Evolutionary conservation across 2,797 vertebrate genomes (phyloP).

Genomic region (Phoeniculus purpureus): DNA sequence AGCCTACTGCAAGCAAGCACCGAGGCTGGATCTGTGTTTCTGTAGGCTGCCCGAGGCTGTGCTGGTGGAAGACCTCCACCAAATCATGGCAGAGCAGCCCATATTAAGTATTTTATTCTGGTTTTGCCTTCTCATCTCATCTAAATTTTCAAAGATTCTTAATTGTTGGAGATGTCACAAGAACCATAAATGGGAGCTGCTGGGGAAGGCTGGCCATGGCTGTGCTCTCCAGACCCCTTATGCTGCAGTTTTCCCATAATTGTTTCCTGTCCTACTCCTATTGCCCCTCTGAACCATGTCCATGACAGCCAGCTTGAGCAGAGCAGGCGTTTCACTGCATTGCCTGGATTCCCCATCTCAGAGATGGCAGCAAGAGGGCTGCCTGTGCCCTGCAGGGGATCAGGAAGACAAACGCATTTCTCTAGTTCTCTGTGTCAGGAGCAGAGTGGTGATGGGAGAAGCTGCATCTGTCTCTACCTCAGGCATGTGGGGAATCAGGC

Average conservation of each 20-base stretch:
- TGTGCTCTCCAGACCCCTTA: neutral
- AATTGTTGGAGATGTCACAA: neutral
- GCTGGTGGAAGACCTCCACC: neutral
- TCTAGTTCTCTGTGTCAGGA: neutral
- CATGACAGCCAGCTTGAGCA: accelerated
- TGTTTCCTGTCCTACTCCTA: neutral
- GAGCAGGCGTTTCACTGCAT: accelerated
- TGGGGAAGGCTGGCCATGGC: neutral
- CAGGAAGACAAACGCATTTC: neutral
- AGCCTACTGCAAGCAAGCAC: neutral
- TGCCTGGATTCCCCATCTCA: accelerated
- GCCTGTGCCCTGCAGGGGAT: accelerated
- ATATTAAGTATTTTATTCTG: neutral
- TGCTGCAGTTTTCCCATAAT: neutral
- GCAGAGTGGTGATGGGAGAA: neutral
- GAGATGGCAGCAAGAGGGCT: accelerated
- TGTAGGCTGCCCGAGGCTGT: neutral
- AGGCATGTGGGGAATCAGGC: neutral
- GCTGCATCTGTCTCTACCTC: neutral
- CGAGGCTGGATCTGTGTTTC: accelerated
- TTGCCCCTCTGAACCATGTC: no score
- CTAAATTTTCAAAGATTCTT: neutral
- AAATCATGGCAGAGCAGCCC: neutral
- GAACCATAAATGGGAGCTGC: neutral
- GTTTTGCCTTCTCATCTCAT: neutral